Conservation (phyloP, 2,797 vertebrate species). For the Monodelphis domestica region DNA sequence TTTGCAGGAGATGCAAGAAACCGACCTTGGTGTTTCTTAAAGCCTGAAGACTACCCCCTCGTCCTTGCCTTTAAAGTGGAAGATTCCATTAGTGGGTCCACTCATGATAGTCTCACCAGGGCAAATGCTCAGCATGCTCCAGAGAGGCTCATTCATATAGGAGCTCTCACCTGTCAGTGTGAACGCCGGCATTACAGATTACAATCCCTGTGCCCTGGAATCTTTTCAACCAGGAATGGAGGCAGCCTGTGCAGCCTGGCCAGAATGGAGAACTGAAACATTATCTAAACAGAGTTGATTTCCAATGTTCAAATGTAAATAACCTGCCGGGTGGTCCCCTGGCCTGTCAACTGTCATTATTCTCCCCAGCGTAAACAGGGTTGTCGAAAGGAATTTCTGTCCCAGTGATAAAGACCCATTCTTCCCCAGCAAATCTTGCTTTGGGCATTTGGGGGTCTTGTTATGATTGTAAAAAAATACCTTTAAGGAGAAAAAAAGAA, state of each 20-base stretch:
- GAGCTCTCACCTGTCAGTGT: conserved; percentile 68
- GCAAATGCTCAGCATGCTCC: conserved; percentile 70
- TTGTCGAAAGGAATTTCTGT: conserved; percentile 79
- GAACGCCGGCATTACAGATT: conserved; percentile 75
- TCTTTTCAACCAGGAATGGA: conserved; percentile 63
- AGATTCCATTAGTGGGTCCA: conserved; percentile 54
- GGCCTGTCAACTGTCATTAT: conserved; percentile 81
- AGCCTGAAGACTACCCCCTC: background rate
- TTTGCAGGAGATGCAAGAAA: conserved; percentile 2
- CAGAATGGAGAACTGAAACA: conserved; percentile 77
- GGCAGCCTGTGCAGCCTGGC: conserved; percentile 74
- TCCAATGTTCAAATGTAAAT: conserved; percentile 82
- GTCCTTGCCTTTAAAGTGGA: conserved; percentile 41
- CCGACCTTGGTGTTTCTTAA: conserved; percentile 15
- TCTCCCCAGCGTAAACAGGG: conserved; percentile 74
- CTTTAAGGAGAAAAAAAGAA: background rate
- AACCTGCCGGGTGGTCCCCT: conserved; percentile 80
- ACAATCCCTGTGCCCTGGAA: conserved; percentile 55
- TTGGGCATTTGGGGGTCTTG: conserved; percentile 56
- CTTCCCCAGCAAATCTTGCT: conserved; percentile 60
- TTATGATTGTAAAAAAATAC: conserved; percentile 40
- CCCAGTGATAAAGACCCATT: conserved; percentile 72
- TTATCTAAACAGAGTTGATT: conserved; percentile 83
- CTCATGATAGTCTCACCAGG: conserved; percentile 14
- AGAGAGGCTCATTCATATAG: conserved; percentile 57